Evolutionary conservation across 2,113 vertebrate genomes (phyloP).

Genomic region (Oryzias celebensis): DNA sequence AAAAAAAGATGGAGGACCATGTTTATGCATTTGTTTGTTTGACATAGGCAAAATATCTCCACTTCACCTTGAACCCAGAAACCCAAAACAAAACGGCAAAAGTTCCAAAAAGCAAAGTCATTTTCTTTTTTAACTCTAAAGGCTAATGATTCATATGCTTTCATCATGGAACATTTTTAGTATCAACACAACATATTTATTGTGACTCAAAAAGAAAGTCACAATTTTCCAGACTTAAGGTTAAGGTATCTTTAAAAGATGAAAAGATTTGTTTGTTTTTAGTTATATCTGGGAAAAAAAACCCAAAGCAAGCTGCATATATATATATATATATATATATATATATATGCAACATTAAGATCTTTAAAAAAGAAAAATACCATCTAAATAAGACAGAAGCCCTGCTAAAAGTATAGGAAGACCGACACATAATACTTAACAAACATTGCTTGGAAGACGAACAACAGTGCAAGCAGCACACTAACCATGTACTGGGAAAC

Average conservation of each 20-base stretch:
- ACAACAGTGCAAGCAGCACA: constrained; percentile 71
- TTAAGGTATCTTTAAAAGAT: too few species aligned
- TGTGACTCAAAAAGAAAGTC: constrained; percentile 5
- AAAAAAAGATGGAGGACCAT: too few species aligned
- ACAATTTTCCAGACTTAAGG: constrained; percentile 3
- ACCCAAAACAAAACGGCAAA: too few species aligned
- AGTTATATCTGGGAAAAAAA: too few species aligned
- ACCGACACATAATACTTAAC: constrained; percentile 74
- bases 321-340: too few species aligned
- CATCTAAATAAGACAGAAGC: constrained; percentile 52
- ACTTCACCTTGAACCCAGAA: too few species aligned
- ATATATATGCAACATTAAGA: neutral
- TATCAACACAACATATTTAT: constrained; percentile 7
- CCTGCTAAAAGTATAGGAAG: constrained; percentile 75
- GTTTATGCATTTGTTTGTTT: too few species aligned
- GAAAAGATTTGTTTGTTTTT: too few species aligned
- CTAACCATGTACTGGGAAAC: constrained; percentile 73
- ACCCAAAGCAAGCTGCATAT: too few species aligned
- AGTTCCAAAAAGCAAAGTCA: too few species aligned
- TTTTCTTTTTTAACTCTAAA: neutral
- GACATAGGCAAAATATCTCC: too few species aligned
- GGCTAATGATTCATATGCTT: neutral
- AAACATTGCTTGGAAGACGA: constrained; percentile 75
- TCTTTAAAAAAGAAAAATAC: constrained; percentile 19
- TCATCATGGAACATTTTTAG: neutral